Percentiles rank a stretch among this genome's conserved stretches.
These are phyloP conservation scores for Acleris cristana DNA, from an alignment of 2,888 invertebrate genomes.

Conservation along the genomic window DNA sequence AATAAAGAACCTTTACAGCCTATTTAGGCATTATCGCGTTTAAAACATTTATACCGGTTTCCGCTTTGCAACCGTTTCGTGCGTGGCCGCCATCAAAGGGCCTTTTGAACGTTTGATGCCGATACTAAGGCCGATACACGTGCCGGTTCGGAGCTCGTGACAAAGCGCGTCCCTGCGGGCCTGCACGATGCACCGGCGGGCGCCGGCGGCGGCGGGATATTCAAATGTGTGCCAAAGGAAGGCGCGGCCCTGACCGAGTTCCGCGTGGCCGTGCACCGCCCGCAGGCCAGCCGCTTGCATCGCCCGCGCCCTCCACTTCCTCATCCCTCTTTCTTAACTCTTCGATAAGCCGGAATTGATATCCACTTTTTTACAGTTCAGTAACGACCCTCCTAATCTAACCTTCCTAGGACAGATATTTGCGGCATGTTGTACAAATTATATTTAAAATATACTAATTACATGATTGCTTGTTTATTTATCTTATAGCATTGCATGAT, in stretches of 20 bases:
- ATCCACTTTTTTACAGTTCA: conserved; percentile 23
- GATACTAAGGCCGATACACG: conserved; percentile 5
- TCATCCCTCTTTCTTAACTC: conserved; percentile 16
- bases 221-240: conserved; percentile 54
- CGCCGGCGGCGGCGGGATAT: conserved; percentile 45
- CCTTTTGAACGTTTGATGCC: conserved; percentile 5
- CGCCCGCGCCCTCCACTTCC: conserved; percentile 40
- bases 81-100: conserved; percentile 13
- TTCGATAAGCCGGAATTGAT: conserved; percentile 36
- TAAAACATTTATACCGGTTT: conserved; percentile 3
- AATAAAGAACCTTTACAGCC: conserved; percentile 52
- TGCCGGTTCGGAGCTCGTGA: background rate
- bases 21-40: conserved; percentile 17
- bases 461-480: no score
- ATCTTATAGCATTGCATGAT: no score
- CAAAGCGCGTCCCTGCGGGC: conserved; percentile 15
- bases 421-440: background rate
- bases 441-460: no score
- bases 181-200: conserved; percentile 46
- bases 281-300: conserved; percentile 14
- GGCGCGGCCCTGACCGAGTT: conserved; percentile 69
- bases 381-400: conserved; percentile 21
- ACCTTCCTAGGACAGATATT: conserved; percentile 5
- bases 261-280: conserved; percentile 50
- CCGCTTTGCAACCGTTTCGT: background rate